phyloP scores from a whole-genome alignment of 2,113 vertebrate species.

The Noctilio leporinus region DNA sequence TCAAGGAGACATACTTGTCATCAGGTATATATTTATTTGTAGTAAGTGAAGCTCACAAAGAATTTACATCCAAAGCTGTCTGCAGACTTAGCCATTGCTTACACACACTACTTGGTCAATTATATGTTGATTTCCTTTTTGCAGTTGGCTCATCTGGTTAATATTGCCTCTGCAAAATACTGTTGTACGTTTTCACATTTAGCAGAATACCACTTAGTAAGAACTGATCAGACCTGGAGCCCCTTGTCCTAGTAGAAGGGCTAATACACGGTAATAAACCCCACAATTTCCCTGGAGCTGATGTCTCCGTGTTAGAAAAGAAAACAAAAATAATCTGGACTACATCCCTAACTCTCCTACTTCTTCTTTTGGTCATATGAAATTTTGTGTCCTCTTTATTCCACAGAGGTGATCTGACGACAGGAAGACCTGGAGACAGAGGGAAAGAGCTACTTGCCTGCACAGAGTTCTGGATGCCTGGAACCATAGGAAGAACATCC shows the following conservation, averaged over 20 bases:
- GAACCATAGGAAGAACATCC: neutral
- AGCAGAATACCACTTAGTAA: neutral
- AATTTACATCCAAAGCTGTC: neutral
- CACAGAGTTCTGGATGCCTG: neutral
- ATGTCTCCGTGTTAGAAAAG: neutral
- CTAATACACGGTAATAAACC: neutral
- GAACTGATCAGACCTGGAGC: too few species aligned
- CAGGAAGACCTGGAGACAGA: neutral
- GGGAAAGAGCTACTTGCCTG: neutral
- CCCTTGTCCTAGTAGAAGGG: neutral
- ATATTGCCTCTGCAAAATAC: neutral
- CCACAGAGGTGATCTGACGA: neutral
- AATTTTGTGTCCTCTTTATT: neutral
- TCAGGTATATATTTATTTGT: too few species aligned
- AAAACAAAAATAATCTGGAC: neutral
- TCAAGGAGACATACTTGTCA: neutral
- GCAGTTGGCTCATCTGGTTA: neutral
- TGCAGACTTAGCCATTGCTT: too few species aligned
- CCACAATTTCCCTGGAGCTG: neutral
- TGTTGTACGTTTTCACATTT: neutral
- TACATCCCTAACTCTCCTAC: neutral
- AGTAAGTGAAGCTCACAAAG: neutral
- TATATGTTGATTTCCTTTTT: neutral
- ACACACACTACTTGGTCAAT: too few species aligned
- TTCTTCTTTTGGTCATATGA: neutral